These are phyloP conservation scores for Zaprionus ghesquierei DNA, from an alignment of 1,140 invertebrate species.

Conservation along the genomic window DNA sequence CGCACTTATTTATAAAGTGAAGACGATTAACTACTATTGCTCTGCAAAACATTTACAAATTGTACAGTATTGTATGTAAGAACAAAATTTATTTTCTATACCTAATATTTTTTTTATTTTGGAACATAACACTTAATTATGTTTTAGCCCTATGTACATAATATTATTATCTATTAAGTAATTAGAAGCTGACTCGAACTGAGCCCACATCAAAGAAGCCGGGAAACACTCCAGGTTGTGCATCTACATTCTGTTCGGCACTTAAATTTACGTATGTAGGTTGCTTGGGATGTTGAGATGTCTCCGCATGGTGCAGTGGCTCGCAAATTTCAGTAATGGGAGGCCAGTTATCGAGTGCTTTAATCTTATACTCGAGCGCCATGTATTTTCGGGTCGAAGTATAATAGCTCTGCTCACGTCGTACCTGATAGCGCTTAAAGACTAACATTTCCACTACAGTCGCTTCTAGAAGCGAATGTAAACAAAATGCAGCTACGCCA, in stretches of 20 bases:
- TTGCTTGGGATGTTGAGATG: conserved; percentile 33
- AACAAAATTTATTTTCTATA: neutral
- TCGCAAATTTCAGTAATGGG: conserved; percentile 83
- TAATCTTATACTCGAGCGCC: conserved; percentile 85
- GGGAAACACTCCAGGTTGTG: conserved; percentile 80
- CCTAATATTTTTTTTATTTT: neutral
- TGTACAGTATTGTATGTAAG: neutral
- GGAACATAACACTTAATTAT: neutral
- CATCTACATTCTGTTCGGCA: conserved; percentile 83
- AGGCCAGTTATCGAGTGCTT: conserved; percentile 86
- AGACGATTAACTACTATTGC: neutral
- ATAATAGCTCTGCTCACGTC: conserved; percentile 83
- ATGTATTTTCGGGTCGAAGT: conserved; percentile 86
- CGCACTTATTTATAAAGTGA: neutral
- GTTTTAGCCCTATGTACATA: neutral
- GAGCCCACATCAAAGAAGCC: conserved; percentile 68
- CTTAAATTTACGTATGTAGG: conserved; percentile 79
- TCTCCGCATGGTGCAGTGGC: conserved; percentile 46
- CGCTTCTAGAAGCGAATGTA: conserved; percentile 85
- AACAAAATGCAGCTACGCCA: conserved; percentile 84
- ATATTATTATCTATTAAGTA: neutral
- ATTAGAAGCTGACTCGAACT: neutral
- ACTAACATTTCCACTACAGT: conserved; percentile 85
- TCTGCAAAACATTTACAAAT: neutral
- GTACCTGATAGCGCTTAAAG: conserved; percentile 84